A percentile compares a stretch with the other conserved stretches of the same genome.
Conservation (phyloP, 2,113 vertebrate species). For the Platycercus adscitus region DNA sequence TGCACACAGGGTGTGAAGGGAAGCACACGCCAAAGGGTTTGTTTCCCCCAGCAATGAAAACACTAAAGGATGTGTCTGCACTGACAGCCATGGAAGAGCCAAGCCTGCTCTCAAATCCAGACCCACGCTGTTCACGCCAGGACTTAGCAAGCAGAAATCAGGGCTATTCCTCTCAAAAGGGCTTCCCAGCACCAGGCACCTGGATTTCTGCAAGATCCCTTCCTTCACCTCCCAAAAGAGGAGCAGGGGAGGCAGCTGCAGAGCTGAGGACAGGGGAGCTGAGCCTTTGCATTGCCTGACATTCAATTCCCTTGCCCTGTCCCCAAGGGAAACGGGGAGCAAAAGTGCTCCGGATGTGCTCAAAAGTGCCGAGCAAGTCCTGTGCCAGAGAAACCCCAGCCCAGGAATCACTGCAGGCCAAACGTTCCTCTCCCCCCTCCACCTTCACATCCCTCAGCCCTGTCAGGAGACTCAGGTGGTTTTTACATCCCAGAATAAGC, state of each 20-base stretch:
- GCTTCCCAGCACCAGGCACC: neutral
- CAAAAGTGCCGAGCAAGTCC: neutral
- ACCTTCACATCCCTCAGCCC: neutral
- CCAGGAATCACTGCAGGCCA: neutral
- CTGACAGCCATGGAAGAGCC: neutral
- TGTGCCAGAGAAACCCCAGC: neutral
- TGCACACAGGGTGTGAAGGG: neutral
- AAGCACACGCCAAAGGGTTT: neutral
- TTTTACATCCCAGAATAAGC: neutral
- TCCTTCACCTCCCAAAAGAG: neutral
- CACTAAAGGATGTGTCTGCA: neutral
- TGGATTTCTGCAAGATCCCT: neutral
- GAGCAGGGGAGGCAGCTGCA: neutral
- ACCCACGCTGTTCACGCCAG: fast-evolving
- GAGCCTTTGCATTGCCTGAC: neutral
- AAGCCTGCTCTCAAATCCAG: neutral
- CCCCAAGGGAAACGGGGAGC: fast-evolving
- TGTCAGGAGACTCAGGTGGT: neutral
- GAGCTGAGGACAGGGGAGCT: neutral
- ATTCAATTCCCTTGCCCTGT: neutral
- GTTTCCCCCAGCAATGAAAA: neutral
- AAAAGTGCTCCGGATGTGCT: neutral
- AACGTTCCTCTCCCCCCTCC: neutral
- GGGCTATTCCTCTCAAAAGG: neutral
- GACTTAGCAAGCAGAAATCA: neutral